phyloP scores from a whole-genome alignment of 2,888 invertebrate genomes.

The Augochlorella aurata region DNA sequence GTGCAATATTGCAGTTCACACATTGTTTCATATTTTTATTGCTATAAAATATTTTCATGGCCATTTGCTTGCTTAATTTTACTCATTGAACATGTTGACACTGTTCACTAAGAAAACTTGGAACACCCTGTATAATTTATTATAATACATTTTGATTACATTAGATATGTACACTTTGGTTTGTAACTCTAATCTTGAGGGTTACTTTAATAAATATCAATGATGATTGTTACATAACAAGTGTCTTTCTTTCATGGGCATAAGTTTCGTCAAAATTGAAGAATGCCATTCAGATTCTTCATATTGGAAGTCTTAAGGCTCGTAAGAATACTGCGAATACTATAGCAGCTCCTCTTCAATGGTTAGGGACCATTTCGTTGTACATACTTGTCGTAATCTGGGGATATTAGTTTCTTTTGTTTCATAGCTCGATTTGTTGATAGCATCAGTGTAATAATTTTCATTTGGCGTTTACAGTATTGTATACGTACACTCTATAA shows the following conservation, averaged over 20 bases:
- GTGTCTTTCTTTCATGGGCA: neutral
- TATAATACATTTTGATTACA: too few species aligned
- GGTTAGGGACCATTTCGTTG: constrained; percentile 69
- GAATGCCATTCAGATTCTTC: neutral
- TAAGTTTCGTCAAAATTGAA: neutral
- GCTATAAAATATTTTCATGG: neutral
- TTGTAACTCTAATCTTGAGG: neutral
- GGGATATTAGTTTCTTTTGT: constrained; percentile 38
- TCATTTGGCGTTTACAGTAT: constrained; percentile 5
- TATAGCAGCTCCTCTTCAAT: constrained; percentile 44
- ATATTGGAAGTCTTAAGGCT: neutral
- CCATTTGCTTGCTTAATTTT: neutral
- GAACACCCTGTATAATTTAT: neutral
- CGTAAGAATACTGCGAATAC: constrained; percentile 46
- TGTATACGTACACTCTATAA: neutral
- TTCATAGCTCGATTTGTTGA: constrained; percentile 25
- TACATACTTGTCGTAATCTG: constrained; percentile 58
- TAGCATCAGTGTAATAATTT: constrained; percentile 21
- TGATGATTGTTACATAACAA: neutral
- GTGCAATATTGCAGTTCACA: neutral
- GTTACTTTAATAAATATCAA: neutral
- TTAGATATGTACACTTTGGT: neutral
- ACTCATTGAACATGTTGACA: neutral
- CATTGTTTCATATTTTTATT: neutral
- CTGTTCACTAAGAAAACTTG: neutral